Evolutionary conservation across 2,113 vertebrate species (phyloP), one percentile per base, ranked within the genome.

Genomic region (human): DNA sequence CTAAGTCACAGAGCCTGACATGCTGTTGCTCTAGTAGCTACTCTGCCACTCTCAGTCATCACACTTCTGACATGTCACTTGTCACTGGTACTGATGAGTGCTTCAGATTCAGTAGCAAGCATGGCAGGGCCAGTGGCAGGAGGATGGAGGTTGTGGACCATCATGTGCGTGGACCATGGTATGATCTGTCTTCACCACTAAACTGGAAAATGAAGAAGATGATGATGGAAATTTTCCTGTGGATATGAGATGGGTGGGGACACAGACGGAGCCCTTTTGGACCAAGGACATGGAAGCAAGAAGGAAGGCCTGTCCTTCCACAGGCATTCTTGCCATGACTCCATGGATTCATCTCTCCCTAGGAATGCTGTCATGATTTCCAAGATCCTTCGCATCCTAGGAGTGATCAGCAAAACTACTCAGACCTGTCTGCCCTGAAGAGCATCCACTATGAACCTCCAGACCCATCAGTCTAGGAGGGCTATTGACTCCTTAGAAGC

Each of bases 141-240:
- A 99, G 99, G 95, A 99, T 99, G 98, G 99, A 99, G 50, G 99
- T 99, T 92, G 99, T 99, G 75, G 99, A 99, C 70, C 99, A 99
- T 90, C 99, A 99, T n/a, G 98, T 99, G 59, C 99, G 99, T 96
- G 99, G 99, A 48, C 13, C 52, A 27, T n/a, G 23, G 6, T 50
- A 99, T 99, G 94, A 57, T 99, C 99, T 91, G 98, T 99, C n/a
- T 97, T 98, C 0, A 98, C 98, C 0, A 97, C 98, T 7, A 95
- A 83, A 9, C 97, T 98, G 22, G 99, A 99, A 61, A 98, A 99
- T 59, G 99, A 99, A 2, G 98, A 98, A 32, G 99, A 99, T 18
- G 99, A 99, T 22, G 99, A 97, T 97, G 99, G 98, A 94, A 99
- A 99, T 89, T 64, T 98, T 90, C 98, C 98, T 0, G 98, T 99